Base-by-base conservation (phyloP, 2,113 vertebrate species). In the Hypocryptadius cinnamomeus region DNA sequence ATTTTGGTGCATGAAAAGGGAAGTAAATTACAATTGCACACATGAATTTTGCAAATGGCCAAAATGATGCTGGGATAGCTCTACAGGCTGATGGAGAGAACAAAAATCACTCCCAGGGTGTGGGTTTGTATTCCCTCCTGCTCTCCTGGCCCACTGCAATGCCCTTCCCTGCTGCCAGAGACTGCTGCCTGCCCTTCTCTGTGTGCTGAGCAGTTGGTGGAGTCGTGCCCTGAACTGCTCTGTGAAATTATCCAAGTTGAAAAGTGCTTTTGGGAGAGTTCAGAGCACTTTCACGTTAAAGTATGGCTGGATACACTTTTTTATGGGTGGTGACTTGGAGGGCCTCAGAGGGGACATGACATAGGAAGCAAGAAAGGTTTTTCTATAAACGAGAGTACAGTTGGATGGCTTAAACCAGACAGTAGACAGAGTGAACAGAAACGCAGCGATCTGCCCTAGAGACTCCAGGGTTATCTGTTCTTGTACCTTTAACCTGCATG, bases 81-180 rank as follows among this genome's bases (percentile, higher is more conserved):
- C 40, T 54, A 64, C 0, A 18, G 31, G 27, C 44, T 59, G 48
- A 51, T 14, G 23, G n/a, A 74, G 15, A 84, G n/a, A 63, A 56
- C 15, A 70, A 68, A 79, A 71, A n/a, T 16, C 37, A 57, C 21
- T 68, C 31, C 18, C 27, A 30, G 47, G 30, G 20, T 68, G 51
- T 13, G 21, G 33, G 17, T 77, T 23, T 54, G 13, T 35, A 54
- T 48, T 72, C 28, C 7, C 20, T 84, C 30, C 64, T 35, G 59
- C 42, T 77, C 28, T 31, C 9, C 9, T 3, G 2, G 37, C 57
- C 37, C 0, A 0, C 17, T 31, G 48, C 53, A 7, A 37, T n/a
- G 65, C 25, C 24, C 33, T 51, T 48, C n/a, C n/a, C 47, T 57
- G 40, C 63, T 70, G 33, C 53, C 53, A 42, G 39, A 39, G 68